Percentiles rank a stretch among this genome's conserved stretches.
Conservation (phyloP, 2,797 vertebrate species). For the Novumbra hubbsi region DNA sequence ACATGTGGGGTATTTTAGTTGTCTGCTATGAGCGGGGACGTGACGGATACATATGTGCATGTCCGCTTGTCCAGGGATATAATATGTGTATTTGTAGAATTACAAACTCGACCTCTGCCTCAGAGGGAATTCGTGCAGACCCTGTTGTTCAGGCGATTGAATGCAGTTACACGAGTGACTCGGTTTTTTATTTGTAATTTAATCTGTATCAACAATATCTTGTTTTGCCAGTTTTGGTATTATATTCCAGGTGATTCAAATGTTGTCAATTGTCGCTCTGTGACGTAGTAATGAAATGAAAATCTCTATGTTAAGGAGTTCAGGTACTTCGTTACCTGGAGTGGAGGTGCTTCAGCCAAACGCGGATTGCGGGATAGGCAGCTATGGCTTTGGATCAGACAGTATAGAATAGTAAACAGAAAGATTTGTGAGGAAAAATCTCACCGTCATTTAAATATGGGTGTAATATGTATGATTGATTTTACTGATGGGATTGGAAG, state of each 20-base stretch:
- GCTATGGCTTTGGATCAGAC: neutral
- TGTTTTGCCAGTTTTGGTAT: neutral
- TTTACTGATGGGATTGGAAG: neutral
- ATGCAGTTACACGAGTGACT: neutral
- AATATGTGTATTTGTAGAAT: neutral
- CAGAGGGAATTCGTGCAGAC: neutral
- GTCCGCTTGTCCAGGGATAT: neutral
- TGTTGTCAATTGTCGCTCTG: no score
- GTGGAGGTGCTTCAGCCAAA: neutral
- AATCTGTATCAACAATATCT: neutral
- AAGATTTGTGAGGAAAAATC: neutral
- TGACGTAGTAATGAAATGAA: neutral
- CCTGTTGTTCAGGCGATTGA: neutral
- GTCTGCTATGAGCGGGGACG: constrained; percentile 32
- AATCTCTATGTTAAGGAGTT: neutral
- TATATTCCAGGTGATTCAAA: neutral
- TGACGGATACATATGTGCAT: constrained; percentile 16
- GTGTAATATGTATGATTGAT: neutral
- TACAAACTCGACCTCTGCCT: constrained; percentile 1
- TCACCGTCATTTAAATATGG: neutral
- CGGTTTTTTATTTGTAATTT: neutral
- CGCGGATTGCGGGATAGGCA: neutral
- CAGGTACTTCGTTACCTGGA: neutral
- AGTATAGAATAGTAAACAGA: neutral
- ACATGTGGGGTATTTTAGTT: constrained; percentile 37